phyloP scores from a whole-genome alignment of 2,113 vertebrate genomes.

The Actinemys pallida region DNA sequence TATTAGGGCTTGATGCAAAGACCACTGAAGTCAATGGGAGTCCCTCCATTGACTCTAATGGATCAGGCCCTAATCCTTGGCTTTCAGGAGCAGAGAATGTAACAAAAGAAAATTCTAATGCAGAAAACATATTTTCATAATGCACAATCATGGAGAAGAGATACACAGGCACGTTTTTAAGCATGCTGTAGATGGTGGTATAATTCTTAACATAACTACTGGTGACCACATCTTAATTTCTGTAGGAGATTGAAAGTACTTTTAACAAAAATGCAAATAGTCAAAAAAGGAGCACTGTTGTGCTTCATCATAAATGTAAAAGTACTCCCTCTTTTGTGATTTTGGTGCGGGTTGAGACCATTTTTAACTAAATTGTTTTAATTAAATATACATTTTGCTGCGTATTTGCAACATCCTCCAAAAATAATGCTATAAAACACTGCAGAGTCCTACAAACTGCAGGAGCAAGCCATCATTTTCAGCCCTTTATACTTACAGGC shows the following conservation, averaged over 20 bases:
- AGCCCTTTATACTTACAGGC: not conserved
- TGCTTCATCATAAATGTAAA: not conserved
- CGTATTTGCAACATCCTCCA: not conserved
- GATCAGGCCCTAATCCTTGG: not conserved
- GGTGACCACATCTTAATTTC: not conserved
- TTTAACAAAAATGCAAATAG: not conserved
- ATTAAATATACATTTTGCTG: too few species aligned
- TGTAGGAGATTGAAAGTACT: not conserved
- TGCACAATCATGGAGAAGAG: not conserved
- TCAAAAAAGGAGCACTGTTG: not conserved
- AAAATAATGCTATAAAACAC: not conserved
- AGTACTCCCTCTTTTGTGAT: not conserved
- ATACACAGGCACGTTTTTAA: not conserved
- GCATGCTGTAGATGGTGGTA: not conserved
- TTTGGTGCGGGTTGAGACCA: not conserved
- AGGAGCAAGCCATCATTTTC: not conserved
- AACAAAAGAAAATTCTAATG: not conserved
- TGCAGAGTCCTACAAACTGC: not conserved
- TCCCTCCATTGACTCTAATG: not conserved
- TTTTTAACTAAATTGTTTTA: not conserved
- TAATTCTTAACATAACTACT: not conserved
- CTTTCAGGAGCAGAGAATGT: not conserved
- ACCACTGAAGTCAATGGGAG: too few species aligned
- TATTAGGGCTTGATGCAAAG: not conserved
- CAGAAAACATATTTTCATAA: not conserved